phyloP scores from a whole-genome alignment of 35 echinoderm and acorn worm species.

The Lytechinus variegatus region DNA sequence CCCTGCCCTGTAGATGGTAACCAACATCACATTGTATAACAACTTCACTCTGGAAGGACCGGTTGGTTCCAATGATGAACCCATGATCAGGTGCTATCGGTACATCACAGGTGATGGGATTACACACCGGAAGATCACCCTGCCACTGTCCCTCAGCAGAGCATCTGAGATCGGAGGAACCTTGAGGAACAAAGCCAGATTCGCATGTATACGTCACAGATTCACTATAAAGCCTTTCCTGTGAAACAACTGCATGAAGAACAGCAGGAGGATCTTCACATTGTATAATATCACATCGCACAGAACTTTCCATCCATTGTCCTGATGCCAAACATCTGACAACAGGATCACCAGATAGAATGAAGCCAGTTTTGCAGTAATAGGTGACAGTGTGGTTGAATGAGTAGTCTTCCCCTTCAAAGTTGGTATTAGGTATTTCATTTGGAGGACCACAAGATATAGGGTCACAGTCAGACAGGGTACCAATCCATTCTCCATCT shows the following conservation, averaged over 20 bases:
- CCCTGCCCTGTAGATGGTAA: constrained; percentile 40
- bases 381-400: constrained; percentile 49
- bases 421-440: constrained; percentile 33
- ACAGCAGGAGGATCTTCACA: constrained; percentile 63
- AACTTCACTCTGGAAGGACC: constrained; percentile 44
- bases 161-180: constrained; percentile 49
- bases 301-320: constrained; percentile 46
- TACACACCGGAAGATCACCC: constrained; percentile 59
- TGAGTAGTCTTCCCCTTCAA: not conserved
- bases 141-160: constrained; percentile 54
- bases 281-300: constrained; percentile 52
- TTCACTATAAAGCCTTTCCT: constrained; percentile 20
- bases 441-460: constrained; percentile 67
- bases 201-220: constrained; percentile 60
- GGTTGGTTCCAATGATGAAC: not conserved
- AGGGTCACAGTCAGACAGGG: constrained; percentile 57
- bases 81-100: constrained; percentile 27
- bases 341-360: constrained; percentile 44
- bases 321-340: constrained; percentile 54
- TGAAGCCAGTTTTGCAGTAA: constrained; percentile 63
- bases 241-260: constrained; percentile 43
- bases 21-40: constrained; percentile 58
- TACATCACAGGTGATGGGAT: constrained; percentile 53
- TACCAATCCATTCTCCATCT: constrained; percentile 59
- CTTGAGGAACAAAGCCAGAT: constrained; percentile 43